Conservation (phyloP, 1,140 invertebrate species). For the Drosophila sulfurigaster region DNA sequence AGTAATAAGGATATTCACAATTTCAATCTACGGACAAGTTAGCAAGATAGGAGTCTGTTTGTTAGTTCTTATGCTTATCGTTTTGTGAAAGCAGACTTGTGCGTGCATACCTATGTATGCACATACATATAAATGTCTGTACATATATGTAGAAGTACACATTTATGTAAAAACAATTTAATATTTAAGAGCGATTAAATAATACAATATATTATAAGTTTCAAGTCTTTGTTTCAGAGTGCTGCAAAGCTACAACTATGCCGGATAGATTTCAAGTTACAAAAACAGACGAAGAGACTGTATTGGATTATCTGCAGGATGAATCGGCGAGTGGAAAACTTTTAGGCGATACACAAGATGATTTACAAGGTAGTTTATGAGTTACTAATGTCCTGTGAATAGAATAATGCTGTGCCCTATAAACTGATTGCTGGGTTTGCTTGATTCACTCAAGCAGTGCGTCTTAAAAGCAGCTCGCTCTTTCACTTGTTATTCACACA, state of each 20-base stretch:
- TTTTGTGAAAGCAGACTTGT: too few relatives aligned
- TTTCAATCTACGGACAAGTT: too few relatives aligned
- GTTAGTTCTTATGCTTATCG: too few relatives aligned
- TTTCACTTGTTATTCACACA: neutral
- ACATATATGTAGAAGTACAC: too few relatives aligned
- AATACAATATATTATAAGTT: conserved; percentile 1
- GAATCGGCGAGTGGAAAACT: conserved; percentile 78
- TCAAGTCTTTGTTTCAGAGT: conserved; percentile 43
- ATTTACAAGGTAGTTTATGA: conserved; percentile 54
- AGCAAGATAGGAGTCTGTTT: too few relatives aligned
- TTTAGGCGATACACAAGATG: conserved; percentile 69
- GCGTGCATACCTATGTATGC: too few relatives aligned
- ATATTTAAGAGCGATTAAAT: too few relatives aligned
- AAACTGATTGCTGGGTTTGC: neutral
- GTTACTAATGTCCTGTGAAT: neutral
- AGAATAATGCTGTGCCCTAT: neutral
- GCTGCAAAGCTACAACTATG: conserved; percentile 60
- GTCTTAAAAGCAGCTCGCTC: neutral
- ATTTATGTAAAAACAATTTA: too few relatives aligned
- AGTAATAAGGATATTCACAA: too few relatives aligned
- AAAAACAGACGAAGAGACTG: conserved; percentile 78
- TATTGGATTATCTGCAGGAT: conserved; percentile 74
- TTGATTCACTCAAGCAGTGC: neutral
- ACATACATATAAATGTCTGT: too few relatives aligned
- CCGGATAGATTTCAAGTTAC: conserved; percentile 84